These are phyloP conservation scores for Folsomia manolachei DNA, from an alignment of 2,888 invertebrate species.

Conservation along the genomic window DNA sequence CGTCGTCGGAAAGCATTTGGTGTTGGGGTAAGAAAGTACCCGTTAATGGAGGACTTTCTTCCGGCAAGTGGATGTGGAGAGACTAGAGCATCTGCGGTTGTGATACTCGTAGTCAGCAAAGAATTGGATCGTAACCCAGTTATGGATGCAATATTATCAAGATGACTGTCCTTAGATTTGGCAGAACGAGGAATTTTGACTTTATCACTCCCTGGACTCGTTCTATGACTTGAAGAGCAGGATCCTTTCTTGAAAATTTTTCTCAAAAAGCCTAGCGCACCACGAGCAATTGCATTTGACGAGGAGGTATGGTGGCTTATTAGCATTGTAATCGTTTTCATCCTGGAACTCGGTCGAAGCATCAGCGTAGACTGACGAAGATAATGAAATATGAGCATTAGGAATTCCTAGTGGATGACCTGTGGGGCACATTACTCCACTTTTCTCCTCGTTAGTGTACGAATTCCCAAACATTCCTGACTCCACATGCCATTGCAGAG, in stretches of 20 bases:
- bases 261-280: conserved; percentile 47
- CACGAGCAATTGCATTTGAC: conserved; percentile 42
- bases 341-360: conserved; percentile 12
- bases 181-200: conserved; percentile 23
- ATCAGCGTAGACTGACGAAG: conserved; percentile 8
- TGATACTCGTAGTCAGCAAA: background rate
- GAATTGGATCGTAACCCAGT: conserved; percentile 28
- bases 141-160: conserved; percentile 29
- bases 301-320: conserved; percentile 8
- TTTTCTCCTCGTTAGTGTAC: no score
- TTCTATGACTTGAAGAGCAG: conserved; percentile 38
- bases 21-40: conserved; percentile 49
- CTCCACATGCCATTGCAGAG: no score
- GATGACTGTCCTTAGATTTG: conserved; percentile 26
- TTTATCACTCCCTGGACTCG: conserved; percentile 31
- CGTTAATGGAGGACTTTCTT: conserved; percentile 38
- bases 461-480: no score
- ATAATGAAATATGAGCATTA: conserved; percentile 11
- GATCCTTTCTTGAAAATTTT: conserved; percentile 49
- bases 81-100: conserved; percentile 27
- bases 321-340: conserved; percentile 15
- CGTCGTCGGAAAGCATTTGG: conserved; percentile 49
- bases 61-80: conserved; percentile 31
- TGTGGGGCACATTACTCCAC: conserved; percentile 4
- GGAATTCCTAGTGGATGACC: conserved; percentile 11